Evolutionary conservation across 2,888 invertebrate species (phyloP).

Genomic region (Ormyrus labotus): DNA sequence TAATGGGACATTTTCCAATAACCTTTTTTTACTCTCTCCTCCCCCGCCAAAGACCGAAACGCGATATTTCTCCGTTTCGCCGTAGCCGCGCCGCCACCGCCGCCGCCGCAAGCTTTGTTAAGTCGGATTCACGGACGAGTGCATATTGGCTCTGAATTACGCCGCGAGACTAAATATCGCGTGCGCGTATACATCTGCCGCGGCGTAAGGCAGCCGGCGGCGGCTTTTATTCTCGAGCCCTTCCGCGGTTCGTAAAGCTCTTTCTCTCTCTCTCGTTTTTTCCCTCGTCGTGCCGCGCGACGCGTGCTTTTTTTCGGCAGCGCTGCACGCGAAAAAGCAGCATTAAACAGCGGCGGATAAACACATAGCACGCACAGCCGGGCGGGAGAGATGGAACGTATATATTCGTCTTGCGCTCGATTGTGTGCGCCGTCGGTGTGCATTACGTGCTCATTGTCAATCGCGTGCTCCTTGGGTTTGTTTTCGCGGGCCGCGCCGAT

Average conservation of each 20-base stretch:
- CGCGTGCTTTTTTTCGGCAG: neutral
- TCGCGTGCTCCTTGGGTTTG: conserved; percentile 34
- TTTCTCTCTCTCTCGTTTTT: neutral
- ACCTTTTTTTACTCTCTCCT: conserved; percentile 26
- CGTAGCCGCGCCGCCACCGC: neutral
- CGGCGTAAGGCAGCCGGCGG: neutral
- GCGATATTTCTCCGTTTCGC: conserved; percentile 12
- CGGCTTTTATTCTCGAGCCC: conserved; percentile 4
- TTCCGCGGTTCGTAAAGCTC: neutral
- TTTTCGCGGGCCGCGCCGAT: conserved; percentile 14
- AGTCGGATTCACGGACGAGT: conserved; percentile 48
- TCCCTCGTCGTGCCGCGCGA: neutral
- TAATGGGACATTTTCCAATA: conserved; percentile 49
- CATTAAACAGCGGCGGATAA: conserved; percentile 16
- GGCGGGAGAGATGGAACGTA: neutral
- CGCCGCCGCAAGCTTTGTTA: conserved; percentile 27
- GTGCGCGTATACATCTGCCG: conserved; percentile 24
- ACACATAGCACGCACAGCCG: neutral
- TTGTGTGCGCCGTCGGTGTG: neutral
- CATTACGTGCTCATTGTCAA: conserved; percentile 4
- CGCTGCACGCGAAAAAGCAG: conserved; percentile 16
- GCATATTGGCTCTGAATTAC: conserved; percentile 54
- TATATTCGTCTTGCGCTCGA: neutral
- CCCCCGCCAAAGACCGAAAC: neutral
- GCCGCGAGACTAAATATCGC: conserved; percentile 48